A percentile compares a stretch with the other conserved stretches of the same genome.
These are phyloP conservation scores for Coilia nasus DNA, from an alignment of 2,797 vertebrate genomes.

Conservation along the genomic window DNA sequence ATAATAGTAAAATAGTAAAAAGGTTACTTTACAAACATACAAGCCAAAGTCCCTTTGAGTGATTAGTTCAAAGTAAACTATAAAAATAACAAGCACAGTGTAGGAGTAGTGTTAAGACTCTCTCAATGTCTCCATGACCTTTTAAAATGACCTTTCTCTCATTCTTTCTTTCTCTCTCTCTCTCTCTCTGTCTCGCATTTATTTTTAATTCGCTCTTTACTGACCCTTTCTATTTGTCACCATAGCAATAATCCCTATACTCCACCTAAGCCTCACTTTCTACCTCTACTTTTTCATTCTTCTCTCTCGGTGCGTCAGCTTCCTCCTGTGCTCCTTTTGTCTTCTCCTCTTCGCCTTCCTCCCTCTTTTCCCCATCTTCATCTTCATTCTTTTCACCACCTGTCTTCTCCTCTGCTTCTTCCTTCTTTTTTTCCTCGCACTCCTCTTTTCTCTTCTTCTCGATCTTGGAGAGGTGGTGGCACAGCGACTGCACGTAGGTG, in stretches of 20 bases:
- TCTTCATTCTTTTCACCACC: slow-evolving; percentile 34
- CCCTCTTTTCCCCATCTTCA: slow-evolving; percentile 45
- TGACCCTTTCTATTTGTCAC: not conserved
- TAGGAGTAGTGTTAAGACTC: not conserved
- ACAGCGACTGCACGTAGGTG: slow-evolving; percentile 96
- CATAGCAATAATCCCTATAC: not conserved
- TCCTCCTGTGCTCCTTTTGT: slow-evolving; percentile 28
- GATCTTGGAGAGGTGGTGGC: slow-evolving; percentile 93
- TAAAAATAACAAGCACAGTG: not conserved
- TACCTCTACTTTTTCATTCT: slow-evolving; percentile 29
- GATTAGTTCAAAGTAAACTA: slow-evolving; percentile 17
- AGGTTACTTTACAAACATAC: slow-evolving; percentile 14
- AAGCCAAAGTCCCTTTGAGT: not conserved
- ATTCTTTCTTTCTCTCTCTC: not conserved
- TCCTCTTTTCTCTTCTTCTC: slow-evolving; percentile 88
- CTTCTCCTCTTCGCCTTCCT: not conserved
- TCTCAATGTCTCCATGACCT: not conserved
- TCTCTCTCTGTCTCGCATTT: not conserved
- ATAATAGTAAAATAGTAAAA: slow-evolving; percentile 1
- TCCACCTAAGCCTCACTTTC: slow-evolving; percentile 24
- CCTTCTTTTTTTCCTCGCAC: slow-evolving; percentile 61
- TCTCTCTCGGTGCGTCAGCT: slow-evolving; percentile 36
- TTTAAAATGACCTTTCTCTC: not conserved
- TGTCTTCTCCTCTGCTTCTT: slow-evolving; percentile 47
- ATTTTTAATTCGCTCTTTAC: not conserved